phyloP scores from a whole-genome alignment of 1,140 invertebrate species.

The Holotrichia oblita region DNA sequence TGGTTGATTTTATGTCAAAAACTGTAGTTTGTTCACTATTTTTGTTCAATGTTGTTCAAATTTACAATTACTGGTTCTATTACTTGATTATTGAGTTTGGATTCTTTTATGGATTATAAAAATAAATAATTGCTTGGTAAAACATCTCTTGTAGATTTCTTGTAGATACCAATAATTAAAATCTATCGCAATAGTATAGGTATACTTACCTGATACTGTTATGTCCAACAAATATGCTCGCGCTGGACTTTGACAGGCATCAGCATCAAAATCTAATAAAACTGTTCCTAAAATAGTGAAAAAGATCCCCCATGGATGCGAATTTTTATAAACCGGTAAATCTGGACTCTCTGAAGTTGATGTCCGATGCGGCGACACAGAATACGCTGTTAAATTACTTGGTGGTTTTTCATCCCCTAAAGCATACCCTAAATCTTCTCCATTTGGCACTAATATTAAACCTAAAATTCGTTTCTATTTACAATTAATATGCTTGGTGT shows the following conservation, averaged over 20 bases:
- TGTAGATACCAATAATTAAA: too few species aligned
- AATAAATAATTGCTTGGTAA: too few species aligned
- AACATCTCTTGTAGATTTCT: too few species aligned
- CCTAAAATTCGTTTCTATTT: slow-evolving; percentile 64
- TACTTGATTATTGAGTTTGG: too few species aligned
- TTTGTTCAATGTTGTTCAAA: too few species aligned
- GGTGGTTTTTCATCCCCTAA: slow-evolving; percentile 74
- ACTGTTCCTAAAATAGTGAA: slow-evolving; percentile 95
- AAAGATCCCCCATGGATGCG: slow-evolving; percentile 87
- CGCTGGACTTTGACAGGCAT: slow-evolving; percentile 94
- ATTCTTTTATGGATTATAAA: too few species aligned
- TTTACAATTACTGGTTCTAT: too few species aligned
- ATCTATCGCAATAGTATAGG: too few species aligned
- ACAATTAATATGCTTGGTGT: background rate
- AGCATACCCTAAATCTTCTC: slow-evolving; percentile 81
- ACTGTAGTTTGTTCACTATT: too few species aligned
- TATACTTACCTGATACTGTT: slow-evolving; percentile 77
- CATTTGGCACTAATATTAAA: slow-evolving; percentile 89
- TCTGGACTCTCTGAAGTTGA: slow-evolving; percentile 49
- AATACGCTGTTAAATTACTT: slow-evolving; percentile 57
- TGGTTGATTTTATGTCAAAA: too few species aligned
- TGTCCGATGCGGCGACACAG: slow-evolving; percentile 60
- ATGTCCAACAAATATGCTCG: slow-evolving; percentile 94
- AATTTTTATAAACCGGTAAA: slow-evolving; percentile 46
- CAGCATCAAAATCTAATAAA: slow-evolving; percentile 93